phyloP scores from a whole-genome alignment of 92 coral and sea anemone species.

The Meandrina meandrites region DNA sequence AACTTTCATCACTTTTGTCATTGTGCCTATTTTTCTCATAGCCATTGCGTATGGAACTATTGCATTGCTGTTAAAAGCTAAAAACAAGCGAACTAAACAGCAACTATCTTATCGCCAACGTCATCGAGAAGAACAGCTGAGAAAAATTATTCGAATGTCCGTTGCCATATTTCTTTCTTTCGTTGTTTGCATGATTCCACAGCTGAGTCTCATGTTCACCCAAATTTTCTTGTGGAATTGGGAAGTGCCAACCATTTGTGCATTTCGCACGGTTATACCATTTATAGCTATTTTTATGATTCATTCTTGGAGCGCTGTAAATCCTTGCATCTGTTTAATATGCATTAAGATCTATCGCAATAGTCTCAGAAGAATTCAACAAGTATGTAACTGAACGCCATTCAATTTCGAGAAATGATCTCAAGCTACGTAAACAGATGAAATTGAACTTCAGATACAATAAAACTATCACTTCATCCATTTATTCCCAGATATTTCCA shows the following conservation, averaged over 20 bases:
- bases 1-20: background rate
- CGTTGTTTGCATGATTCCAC: background rate
- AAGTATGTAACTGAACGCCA: no score
- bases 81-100: background rate
- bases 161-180: background rate
- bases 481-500: no score
- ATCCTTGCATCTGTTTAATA: slow-evolving; percentile 22
- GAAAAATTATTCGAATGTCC: background rate
- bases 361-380: background rate
- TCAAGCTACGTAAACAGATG: no score
- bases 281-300: background rate
- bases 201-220: background rate
- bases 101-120: background rate
- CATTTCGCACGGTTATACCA: background rate
- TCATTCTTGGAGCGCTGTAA: slow-evolving; percentile 13
- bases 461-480: no score
- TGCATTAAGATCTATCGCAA: slow-evolving; percentile 2
- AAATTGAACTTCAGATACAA: no score
- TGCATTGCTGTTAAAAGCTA: background rate
- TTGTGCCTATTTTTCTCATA: background rate
- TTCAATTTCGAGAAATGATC: no score
- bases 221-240: background rate
- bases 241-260: background rate
- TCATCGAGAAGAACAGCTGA: background rate
- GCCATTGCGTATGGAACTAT: background rate